Base-by-base conservation (phyloP, 92 coral and sea anemone genomes). In the Desmophyllum pertusum region DNA sequence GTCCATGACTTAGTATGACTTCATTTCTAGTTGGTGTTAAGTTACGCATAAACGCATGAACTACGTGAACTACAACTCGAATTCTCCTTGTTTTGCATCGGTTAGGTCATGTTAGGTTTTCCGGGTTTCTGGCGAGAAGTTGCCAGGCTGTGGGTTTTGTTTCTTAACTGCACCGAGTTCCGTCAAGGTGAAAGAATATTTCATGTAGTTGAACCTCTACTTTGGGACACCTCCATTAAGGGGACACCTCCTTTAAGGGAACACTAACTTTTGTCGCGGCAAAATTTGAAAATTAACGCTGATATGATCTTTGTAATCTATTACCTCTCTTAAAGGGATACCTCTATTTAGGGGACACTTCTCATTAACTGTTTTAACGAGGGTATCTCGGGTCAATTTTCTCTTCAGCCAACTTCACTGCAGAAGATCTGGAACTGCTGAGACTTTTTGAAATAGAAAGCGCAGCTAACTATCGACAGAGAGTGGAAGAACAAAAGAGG, bases 371-470 rank as follows among this genome's bases (percentile, higher is more conserved):
- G 53, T 48, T 48, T 48, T 48, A 48, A 48, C 53, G 8, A 6
- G 64, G 3, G n/a, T 25, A 25, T 57, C 6, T 25, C 33, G 64
- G 68, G 42, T 9, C 1, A 11, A 11, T 42, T 72, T 45, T 77
- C 35, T 39, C 39, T 57, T 23, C 62, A 87, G 90, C 90, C 45
- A 81, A 87, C 63, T 87, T 81, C 75, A 80, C 90, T 73, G 70
- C 70, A 65, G 82, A 87, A 75, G 90, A 87, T 39, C 53, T 87
- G 48, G 86, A 87, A 42, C 71, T 80, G 82, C 67, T 87, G 86
- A 81, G 90, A 61, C 86, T 80, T 23, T 81, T 87, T 74, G 90
- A 87, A 83, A 36, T 80, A 31, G 90, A 87, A 35, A 46, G 90
- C 53, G 86, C 86, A 0, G 73, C 90, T 0, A 81, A 51, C n/a